Evolutionary conservation across 2,113 vertebrate genomes (phyloP), one percentile per base, ranked within the genome.

Genomic region (Prietella phreatophila): DNA sequence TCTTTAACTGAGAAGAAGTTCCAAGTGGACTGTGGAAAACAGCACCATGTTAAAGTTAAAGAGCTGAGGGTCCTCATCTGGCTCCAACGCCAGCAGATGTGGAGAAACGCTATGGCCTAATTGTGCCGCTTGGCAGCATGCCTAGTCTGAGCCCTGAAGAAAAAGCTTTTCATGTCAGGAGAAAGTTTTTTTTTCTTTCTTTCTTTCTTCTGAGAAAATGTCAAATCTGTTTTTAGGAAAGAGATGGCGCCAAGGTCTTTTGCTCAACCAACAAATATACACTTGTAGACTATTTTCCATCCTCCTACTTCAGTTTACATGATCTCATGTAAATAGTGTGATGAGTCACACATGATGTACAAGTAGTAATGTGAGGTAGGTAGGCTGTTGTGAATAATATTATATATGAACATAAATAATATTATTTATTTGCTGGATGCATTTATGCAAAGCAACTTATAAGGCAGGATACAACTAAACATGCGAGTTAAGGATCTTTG

Each of bases 91-190:
- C 58, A 83, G 73, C 86, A 91, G 92, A 91, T 91, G 90, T 75
- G 61, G 79, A 90, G 91, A 84, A 89, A 89, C 69, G 53, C 84
- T 47, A 80, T 84, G 82, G 86, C 61, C 84, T 88, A 85, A 89
- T 88, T 89, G 82, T 91, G 22, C 83, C 84, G 91, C 89, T 89
- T 92, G 88, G 89, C 91, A 50, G 73, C 17, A 65, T 39, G 91
- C 79, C 88, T 86, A 79, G 75, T 67, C 71, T 85, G 33, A 39
- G 53, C 84, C 80, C 58, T 83, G 58, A 86, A 76, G 84, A 88
- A 76, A 88, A 91, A 91, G 90, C 83, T 89, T 89, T 60, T 89
- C 88, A 85, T 85, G 87, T 86, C 47, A 87, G 65, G 82, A 86
- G 75, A 85, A 42, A 13, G 30, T 36, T 27, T 47, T 47, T 19